Conservation (phyloP, 2,797 vertebrate genomes). For the Microtus agrestis region DNA sequence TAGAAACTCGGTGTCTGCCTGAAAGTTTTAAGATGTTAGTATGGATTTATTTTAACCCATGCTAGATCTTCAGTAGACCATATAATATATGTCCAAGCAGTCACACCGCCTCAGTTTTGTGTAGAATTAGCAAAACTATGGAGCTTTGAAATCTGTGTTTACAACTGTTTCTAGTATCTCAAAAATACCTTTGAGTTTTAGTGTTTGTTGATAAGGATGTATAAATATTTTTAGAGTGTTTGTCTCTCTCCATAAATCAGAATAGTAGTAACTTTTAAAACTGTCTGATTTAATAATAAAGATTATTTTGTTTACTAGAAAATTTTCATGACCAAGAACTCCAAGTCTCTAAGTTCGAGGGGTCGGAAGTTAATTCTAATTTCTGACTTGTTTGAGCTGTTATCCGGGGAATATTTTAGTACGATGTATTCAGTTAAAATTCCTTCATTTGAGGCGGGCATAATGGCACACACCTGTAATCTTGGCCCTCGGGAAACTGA, state of each 20-base stretch:
- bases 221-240: constrained; percentile 67
- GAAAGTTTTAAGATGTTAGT: neutral
- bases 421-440: neutral
- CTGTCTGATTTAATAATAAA: constrained; percentile 38
- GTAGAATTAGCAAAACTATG: neutral
- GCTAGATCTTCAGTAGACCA: neutral
- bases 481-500: neutral
- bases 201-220: constrained; percentile 48
- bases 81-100: neutral
- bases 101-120: neutral
- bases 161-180: constrained; percentile 54
- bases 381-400: constrained; percentile 34
- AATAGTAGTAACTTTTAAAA: constrained; percentile 71
- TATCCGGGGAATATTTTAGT: neutral
- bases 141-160: constrained; percentile 51
- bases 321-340: constrained; percentile 53
- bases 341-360: neutral
- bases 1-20: neutral
- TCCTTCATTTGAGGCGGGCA: neutral
- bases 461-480: neutral
- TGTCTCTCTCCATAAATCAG: constrained; percentile 69
- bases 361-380: constrained; percentile 40
- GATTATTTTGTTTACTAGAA: constrained; percentile 62
- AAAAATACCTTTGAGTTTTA: constrained; percentile 68
- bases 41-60: constrained; percentile 36